These are phyloP conservation scores for Xerus rutilus DNA, from an alignment of 2,797 vertebrate species.

Conservation along the genomic window DNA sequence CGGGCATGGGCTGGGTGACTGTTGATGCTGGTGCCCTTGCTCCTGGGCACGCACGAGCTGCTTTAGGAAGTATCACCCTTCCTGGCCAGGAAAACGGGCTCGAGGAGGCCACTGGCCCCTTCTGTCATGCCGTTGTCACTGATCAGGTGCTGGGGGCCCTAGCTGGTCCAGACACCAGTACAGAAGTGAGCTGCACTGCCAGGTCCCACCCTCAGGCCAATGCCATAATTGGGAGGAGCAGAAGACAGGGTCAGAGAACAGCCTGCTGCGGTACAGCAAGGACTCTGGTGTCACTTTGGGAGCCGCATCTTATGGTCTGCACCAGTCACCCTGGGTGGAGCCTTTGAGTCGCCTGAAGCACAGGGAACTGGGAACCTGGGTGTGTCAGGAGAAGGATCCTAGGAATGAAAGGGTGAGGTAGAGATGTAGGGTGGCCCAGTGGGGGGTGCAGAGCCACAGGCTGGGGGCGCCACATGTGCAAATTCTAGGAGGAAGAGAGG, in stretches of 20 bases:
- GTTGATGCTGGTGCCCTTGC: rapidly evolving
- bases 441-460: rapidly evolving
- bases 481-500: background rate
- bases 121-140: too few species aligned
- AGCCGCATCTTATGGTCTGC: background rate
- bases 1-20: too few species aligned
- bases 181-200: rapidly evolving
- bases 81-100: background rate
- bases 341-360: too few species aligned
- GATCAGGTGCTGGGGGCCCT: rapidly evolving
- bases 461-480: background rate
- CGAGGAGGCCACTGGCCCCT: background rate
- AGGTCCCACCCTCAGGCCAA: background rate
- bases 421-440: too few species aligned
- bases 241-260: background rate
- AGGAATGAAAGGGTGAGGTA: too few species aligned
- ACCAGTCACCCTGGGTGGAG: background rate
- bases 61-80: rapidly evolving
- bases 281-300: too few species aligned
- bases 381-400: rapidly evolving
- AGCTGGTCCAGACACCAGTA: background rate
- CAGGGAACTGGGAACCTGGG: too few species aligned
- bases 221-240: background rate
- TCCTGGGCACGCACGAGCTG: rapidly evolving
- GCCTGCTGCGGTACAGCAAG: too few species aligned